A percentile compares a stretch with the other conserved stretches of the same genome.
Conservation (phyloP, 2,888 invertebrate genomes). For the Lycocerus yunnanus region DNA sequence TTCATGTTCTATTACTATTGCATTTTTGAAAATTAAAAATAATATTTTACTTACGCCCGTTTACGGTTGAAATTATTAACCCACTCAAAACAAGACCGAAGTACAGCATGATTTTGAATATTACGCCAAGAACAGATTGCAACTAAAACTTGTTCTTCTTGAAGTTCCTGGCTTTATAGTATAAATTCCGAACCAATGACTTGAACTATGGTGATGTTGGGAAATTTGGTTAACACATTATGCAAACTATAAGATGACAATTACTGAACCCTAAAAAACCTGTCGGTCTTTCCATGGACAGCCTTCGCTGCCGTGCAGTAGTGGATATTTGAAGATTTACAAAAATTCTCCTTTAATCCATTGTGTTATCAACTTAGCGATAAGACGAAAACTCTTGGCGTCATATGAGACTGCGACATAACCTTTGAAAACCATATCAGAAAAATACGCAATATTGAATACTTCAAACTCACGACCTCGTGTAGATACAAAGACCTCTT, state of each 20-base stretch:
- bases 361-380: too few relatives aligned
- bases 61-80: not conserved
- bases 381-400: too few relatives aligned
- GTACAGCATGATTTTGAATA: not conserved
- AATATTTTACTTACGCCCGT: slow-evolving; percentile 14
- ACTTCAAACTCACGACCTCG: too few relatives aligned
- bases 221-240: slow-evolving; percentile 6
- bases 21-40: not conserved
- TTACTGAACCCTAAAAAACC: too few relatives aligned
- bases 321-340: too few relatives aligned
- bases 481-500: too few relatives aligned
- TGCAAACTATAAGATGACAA: not conserved
- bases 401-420: too few relatives aligned
- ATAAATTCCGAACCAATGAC: slow-evolving; percentile 5
- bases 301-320: too few relatives aligned
- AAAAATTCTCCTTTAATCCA: too few relatives aligned
- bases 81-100: not conserved
- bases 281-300: too few relatives aligned
- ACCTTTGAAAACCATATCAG: too few relatives aligned
- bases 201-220: slow-evolving; percentile 6
- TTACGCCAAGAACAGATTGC: not conserved
- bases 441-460: too few relatives aligned
- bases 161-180: slow-evolving; percentile 14
- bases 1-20: not conserved
- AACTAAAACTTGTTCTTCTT: slow-evolving; percentile 16